Conservation (phyloP, 2,113 vertebrate genomes). For the Cyprichromis sp. region DNA sequence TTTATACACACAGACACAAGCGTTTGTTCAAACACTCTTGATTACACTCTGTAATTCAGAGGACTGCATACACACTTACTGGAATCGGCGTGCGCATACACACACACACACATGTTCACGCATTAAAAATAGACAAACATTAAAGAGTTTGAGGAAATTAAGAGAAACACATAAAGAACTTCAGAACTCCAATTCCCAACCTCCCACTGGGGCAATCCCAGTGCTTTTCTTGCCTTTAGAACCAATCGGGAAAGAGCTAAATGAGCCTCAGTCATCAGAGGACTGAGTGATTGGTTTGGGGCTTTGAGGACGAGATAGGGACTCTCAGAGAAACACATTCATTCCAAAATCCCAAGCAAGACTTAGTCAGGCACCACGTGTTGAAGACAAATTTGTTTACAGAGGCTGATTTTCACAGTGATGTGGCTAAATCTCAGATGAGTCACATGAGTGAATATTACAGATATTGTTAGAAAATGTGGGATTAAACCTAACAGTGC, state of each 20-base stretch:
- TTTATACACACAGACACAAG: slow-evolving; percentile 8
- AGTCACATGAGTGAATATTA: background rate
- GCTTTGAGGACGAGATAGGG: slow-evolving; percentile 44
- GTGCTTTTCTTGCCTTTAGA: slow-evolving; percentile 48
- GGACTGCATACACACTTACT: background rate
- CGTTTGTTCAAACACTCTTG: slow-evolving; percentile 10
- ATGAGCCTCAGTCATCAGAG: slow-evolving; percentile 59
- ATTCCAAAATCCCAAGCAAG: slow-evolving; percentile 8
- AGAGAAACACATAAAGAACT: slow-evolving; percentile 60
- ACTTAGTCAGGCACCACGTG: slow-evolving; percentile 4
- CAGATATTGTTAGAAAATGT: background rate
- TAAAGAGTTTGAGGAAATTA: slow-evolving; percentile 60
- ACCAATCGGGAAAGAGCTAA: slow-evolving; percentile 54
- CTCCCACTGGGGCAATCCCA: slow-evolving; percentile 59
- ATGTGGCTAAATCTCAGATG: background rate
- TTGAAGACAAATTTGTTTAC: slow-evolving; percentile 19
- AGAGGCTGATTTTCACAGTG: background rate
- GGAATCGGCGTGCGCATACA: background rate
- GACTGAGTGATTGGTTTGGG: slow-evolving; percentile 61
- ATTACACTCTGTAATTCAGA: background rate
- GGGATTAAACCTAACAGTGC: background rate
- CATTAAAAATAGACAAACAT: slow-evolving; percentile 52
- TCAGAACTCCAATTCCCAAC: slow-evolving; percentile 55
- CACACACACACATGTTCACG: background rate
- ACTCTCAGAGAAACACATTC: slow-evolving; percentile 29